Evolutionary conservation across 2,797 vertebrate genomes (phyloP).

Genomic region (Sebastes kiyomatsui): DNA sequence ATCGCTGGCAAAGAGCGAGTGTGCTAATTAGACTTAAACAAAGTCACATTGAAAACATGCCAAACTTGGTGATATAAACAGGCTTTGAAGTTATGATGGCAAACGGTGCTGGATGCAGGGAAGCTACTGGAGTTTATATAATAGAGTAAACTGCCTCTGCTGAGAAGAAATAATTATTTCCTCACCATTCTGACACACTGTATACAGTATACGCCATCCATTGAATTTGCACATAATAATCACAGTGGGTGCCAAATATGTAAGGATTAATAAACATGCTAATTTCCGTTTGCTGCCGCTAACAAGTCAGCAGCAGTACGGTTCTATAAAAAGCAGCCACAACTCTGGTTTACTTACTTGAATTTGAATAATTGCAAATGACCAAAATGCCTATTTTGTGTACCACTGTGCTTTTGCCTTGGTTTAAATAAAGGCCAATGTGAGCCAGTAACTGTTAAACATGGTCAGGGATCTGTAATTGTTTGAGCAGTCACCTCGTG

Average conservation of each 20-base stretch:
- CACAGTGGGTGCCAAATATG: constrained; percentile 15
- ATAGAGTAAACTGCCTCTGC: neutral
- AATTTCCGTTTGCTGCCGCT: constrained; percentile 22
- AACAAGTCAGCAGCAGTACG: constrained; percentile 19
- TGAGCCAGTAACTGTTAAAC: neutral
- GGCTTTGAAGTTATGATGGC: constrained; percentile 15
- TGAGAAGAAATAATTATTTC: neutral
- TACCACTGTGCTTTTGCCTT: neutral
- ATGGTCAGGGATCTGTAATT: constrained; percentile 2
- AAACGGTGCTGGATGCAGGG: constrained; percentile 5
- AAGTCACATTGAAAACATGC: constrained; percentile 58
- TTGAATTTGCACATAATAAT: constrained; percentile 40
- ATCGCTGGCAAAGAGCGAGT: constrained; percentile 23
- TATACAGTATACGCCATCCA: neutral
- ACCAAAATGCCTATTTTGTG: neutral
- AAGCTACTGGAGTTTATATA: constrained; percentile 9
- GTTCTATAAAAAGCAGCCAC: constrained; percentile 11
- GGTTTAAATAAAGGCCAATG: neutral
- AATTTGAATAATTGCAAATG: constrained; percentile 1
- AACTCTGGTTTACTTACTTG: neutral
- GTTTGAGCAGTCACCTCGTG: constrained; percentile 8
- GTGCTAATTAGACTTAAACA: constrained; percentile 56
- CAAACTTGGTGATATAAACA: constrained; percentile 36
- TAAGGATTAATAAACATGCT: constrained; percentile 47
- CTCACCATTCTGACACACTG: neutral